Percentiles rank a stretch among this genome's conserved stretches.
phyloP scores from a whole-genome alignment of 2,888 invertebrate genomes.

The Erpobdella octoculata region DNA sequence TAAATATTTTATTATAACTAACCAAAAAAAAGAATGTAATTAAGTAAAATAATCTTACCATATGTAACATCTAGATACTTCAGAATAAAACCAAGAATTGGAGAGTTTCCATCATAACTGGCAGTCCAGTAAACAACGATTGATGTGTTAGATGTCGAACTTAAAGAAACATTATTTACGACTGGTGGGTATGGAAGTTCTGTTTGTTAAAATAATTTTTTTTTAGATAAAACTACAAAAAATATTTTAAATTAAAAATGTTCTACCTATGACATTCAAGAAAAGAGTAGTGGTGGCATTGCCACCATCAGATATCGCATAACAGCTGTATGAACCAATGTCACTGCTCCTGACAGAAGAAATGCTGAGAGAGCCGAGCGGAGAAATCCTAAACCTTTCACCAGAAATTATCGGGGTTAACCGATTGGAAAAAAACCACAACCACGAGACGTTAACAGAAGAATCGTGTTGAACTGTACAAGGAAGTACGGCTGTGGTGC shows the following conservation, averaged over 20 bases:
- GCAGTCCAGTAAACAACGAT: background rate
- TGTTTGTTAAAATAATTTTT: background rate
- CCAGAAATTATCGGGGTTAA: too few relatives aligned
- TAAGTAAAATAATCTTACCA: too few relatives aligned
- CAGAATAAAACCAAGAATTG: background rate
- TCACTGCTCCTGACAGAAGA: constrained; percentile 57
- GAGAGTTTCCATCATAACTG: background rate
- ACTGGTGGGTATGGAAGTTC: constrained; percentile 50
- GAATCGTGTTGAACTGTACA: too few relatives aligned
- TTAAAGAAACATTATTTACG: constrained; percentile 61
- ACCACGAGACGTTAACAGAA: too few relatives aligned
- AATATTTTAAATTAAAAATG: background rate
- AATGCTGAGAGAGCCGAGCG: constrained; percentile 77
- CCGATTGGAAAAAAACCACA: too few relatives aligned
- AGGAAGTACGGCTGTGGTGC: too few relatives aligned
- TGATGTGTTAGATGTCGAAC: background rate
- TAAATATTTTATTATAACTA: too few relatives aligned
- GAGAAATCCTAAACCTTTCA: too few relatives aligned
- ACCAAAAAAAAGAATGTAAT: too few relatives aligned
- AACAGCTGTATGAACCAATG: constrained; percentile 70
- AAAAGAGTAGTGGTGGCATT: background rate
- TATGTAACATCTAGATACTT: too few relatives aligned
- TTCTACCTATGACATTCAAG: background rate
- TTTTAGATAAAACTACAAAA: background rate
- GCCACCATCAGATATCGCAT: background rate